These are phyloP conservation scores for Panulirus ornatus DNA, from an alignment of 1,140 invertebrate genomes.

Conservation along the genomic window DNA sequence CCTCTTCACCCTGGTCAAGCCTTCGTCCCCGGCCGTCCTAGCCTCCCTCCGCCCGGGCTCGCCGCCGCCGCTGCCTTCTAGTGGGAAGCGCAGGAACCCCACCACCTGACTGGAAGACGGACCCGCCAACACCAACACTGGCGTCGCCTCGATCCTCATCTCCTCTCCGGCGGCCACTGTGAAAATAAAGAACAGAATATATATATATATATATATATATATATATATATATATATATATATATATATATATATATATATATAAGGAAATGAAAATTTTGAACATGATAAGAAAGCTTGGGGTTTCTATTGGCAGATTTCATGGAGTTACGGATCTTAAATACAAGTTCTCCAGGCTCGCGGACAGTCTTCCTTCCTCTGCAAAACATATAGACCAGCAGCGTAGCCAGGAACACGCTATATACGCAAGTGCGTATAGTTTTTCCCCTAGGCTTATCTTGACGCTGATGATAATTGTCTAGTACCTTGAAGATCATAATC, in stretches of 20 bases:
- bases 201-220: neutral
- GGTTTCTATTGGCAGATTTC: neutral
- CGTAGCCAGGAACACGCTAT: too few relatives aligned
- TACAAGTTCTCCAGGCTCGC: neutral
- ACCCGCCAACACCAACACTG: conserved; percentile 41
- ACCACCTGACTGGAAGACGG: neutral
- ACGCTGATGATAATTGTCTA: too few relatives aligned
- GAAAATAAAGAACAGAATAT: too few relatives aligned
- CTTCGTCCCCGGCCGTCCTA: neutral
- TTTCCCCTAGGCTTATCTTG: too few relatives aligned
- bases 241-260: too few relatives aligned
- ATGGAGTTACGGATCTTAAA: neutral
- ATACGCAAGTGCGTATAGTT: too few relatives aligned
- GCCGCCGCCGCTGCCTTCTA: neutral
- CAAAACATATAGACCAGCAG: neutral
- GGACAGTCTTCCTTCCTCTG: neutral
- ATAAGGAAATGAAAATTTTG: neutral
- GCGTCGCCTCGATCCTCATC: conserved; percentile 51
- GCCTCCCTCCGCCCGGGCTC: neutral
- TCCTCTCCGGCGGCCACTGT: neutral
- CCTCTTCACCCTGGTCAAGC: conserved; percentile 28
- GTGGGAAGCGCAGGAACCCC: neutral
- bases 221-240: conserved; percentile 13
- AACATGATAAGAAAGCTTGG: neutral
- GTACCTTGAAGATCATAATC: too few relatives aligned